Conservation (phyloP, 2,888 invertebrate species). For the Toxonevra muliebris region DNA sequence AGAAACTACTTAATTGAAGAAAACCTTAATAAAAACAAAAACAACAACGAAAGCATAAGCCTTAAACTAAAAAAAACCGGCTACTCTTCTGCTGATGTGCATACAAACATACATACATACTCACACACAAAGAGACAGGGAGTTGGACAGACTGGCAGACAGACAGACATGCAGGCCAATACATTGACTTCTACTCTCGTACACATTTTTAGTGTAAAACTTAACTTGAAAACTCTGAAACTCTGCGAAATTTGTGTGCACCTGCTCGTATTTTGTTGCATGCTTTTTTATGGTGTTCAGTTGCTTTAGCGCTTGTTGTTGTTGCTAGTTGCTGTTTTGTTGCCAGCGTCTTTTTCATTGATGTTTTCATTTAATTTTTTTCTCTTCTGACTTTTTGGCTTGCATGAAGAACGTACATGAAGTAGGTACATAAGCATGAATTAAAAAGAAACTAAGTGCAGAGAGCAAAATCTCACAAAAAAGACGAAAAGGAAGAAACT, state of each 20-base stretch:
- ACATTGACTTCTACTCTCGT: neutral
- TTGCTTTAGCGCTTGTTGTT: neutral
- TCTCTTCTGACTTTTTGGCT: neutral
- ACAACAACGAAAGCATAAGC: neutral
- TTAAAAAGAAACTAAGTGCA: neutral
- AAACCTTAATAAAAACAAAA: neutral
- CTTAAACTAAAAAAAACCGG: neutral
- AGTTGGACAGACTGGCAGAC: neutral
- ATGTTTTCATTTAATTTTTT: slow-evolving; percentile 32
- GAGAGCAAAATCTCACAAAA: neutral
- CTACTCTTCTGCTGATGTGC: neutral
- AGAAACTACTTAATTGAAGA: neutral
- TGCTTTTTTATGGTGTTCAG: slow-evolving; percentile 11
- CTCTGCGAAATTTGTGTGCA: slow-evolving; percentile 35
- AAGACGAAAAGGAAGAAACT: neutral
- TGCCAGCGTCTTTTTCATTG: slow-evolving; percentile 33
- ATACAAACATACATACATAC: neutral
- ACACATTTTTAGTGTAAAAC: neutral
- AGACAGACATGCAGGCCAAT: neutral
- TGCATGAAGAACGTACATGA: too few species aligned
- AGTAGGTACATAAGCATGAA: neutral
- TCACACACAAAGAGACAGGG: neutral
- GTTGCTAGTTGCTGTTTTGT: slow-evolving; percentile 1
- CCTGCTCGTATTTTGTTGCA: slow-evolving; percentile 45
- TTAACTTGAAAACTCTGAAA: too few species aligned